phyloP scores from a whole-genome alignment of 2,113 vertebrate species.

The Aix galericulata region DNA sequence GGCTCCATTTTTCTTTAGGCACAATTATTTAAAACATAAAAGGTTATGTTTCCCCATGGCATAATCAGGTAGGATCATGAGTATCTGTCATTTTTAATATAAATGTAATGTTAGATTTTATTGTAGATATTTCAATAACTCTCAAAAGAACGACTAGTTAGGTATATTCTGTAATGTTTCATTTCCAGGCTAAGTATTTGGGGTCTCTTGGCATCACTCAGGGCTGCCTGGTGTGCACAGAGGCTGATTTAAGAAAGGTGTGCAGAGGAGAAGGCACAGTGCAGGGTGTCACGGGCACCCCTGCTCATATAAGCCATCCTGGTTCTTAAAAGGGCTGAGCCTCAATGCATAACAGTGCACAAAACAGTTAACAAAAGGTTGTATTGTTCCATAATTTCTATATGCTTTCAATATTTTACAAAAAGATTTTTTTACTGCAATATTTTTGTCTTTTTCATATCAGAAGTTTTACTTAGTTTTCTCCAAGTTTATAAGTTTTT shows the following conservation, averaged over 20 bases:
- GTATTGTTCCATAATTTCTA: not conserved
- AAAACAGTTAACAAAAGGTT: not conserved
- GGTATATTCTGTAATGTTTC: not conserved
- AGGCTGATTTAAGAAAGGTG: not conserved
- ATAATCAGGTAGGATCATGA: not conserved
- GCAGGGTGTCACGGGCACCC: accelerated
- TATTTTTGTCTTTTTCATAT: not conserved
- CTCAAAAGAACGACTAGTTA: not conserved
- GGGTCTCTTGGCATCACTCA: not conserved
- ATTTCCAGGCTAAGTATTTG: not conserved
- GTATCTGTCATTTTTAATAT: not conserved
- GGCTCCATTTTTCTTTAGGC: not conserved
- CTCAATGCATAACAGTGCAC: not conserved
- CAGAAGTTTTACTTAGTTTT: not conserved
- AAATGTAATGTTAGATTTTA: not conserved
- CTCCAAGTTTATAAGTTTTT: not conserved
- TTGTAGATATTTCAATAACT: not conserved
- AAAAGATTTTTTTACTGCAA: not conserved
- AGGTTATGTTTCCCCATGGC: not conserved
- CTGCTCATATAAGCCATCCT: not conserved
- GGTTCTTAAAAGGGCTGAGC: not conserved
- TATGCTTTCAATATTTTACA: slow-evolving; percentile 2
- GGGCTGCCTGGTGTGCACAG: not conserved
- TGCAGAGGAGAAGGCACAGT: not conserved
- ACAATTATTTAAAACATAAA: not conserved